These are phyloP conservation scores for Acinonyx jubatus DNA, from an alignment of 2,113 vertebrate species.

Conservation along the genomic window DNA sequence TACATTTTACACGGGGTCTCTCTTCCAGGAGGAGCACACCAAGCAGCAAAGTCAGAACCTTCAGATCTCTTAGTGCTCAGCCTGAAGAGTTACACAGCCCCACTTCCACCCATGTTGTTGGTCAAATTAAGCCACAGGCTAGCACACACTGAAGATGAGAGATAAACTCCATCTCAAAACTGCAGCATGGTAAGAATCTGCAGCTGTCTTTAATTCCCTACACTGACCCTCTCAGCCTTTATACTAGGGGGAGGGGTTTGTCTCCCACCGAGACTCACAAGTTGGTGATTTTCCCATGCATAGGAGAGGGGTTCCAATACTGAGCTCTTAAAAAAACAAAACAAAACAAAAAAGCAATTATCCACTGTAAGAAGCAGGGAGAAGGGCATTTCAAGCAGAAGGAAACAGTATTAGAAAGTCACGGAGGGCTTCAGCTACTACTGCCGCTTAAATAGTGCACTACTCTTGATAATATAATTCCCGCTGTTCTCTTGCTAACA, in stretches of 20 bases:
- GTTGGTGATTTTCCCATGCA: not conserved
- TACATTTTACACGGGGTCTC: not conserved
- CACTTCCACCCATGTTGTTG: not conserved
- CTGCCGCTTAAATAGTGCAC: conserved; percentile 29
- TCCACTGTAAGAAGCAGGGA: not conserved
- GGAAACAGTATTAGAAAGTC: conserved; percentile 11
- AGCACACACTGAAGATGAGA: not conserved
- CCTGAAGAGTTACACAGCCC: not conserved
- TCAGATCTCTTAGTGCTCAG: not conserved
- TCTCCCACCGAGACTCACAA: not conserved
- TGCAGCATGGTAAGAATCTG: not conserved
- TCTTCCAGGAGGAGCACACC: not conserved
- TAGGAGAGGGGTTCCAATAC: not conserved
- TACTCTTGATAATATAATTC: conserved; percentile 28
- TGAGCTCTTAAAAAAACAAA: not conserved
- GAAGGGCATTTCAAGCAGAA: not conserved
- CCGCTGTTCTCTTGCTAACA: not conserved
- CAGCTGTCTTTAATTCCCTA: not conserved
- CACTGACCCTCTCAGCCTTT: not conserved
- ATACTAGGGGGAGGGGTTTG: not conserved
- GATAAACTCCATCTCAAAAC: not conserved
- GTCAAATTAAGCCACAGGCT: not conserved
- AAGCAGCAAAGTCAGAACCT: not conserved
- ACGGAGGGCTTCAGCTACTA: not conserved
- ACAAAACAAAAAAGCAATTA: not conserved